Base-by-base conservation (phyloP, 1,140 invertebrate species). In the Atta cephalotes region DNA sequence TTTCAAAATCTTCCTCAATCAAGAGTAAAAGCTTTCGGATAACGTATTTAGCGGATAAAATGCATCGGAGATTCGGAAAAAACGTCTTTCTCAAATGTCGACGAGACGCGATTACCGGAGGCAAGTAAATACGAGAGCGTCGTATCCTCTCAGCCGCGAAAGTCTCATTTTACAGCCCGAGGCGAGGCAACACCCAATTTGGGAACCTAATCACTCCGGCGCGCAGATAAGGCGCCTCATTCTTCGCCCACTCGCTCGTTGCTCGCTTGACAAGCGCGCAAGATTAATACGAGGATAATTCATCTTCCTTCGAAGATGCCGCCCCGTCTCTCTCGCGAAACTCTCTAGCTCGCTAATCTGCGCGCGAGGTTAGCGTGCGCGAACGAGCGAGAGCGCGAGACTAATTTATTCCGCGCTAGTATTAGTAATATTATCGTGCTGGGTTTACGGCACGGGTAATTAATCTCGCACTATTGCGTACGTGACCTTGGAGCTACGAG, bases 201-300 rank as follows among this genome's bases (percentile, higher is more conserved):
- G 62, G 63, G 28, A 66, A 66, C 63, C 39, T 79, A 79, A 79
- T 79, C 77, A 66, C 45, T 31, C 39, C 14, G 16, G 25, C 60
- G 25, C 39, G 60, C 39, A 16, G 25, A 39, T 66, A 77, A 77
- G 77, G 77, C 12, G 39, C 10, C 21, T 60, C 62, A 65, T 65
- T 79, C 77, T 66, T 66, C 77, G 45, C 25, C 28, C 31, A 58
- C 31, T 71, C 78, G 65, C 78, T 68, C 62, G 28, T 68, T 35
- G 62, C 63, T 58, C 65, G 65, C 51, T 45, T 71, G 65, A 81
- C 78, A 71, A 80, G 49, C 78, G 49, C 76, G 66, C 78, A 21
- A 81, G 65, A 81, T 81, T 81, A 81, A 81, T 81, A 81, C 49
- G 65, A 28, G 78, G 58, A 81, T 81, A 70, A 70, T 81, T 81